Percentiles rank a stretch among this genome's conserved stretches.
Conservation (phyloP, 92 coral and sea anemone species). For the Phenganax marumi region DNA sequence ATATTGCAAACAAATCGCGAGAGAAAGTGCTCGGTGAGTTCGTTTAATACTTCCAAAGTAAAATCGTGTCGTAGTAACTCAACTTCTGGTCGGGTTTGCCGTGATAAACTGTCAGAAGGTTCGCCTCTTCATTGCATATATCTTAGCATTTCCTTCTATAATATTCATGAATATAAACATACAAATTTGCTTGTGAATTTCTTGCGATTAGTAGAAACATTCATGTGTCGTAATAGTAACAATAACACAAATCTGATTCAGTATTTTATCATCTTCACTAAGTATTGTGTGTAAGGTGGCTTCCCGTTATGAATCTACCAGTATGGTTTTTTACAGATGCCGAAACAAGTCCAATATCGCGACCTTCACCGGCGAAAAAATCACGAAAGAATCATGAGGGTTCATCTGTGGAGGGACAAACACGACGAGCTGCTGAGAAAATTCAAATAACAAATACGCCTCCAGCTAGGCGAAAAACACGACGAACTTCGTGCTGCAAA, state of each 20-base stretch:
- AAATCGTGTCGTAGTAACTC: slow-evolving; percentile 24
- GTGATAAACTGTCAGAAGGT: slow-evolving; percentile 17
- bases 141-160: no score
- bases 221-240: no score
- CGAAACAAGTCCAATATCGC: not conserved
- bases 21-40: not conserved
- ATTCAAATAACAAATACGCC: not conserved
- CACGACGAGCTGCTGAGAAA: not conserved
- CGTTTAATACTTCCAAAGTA: not conserved
- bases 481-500: slow-evolving; percentile 9
- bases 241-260: no score
- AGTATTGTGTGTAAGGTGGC: not conserved
- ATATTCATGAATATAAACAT: no score
- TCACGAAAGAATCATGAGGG: not conserved
- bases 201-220: no score
- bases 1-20: slow-evolving; percentile 35
- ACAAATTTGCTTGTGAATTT: no score
- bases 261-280: no score
- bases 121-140: not conserved
- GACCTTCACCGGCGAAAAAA: slow-evolving; percentile 20
- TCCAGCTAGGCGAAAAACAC: not conserved
- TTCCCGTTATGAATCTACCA: not conserved
- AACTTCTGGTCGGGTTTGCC: slow-evolving; percentile 1
- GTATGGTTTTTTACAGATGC: not conserved
- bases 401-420: not conserved